Evolutionary conservation across 1,140 invertebrate species (phyloP).

Genomic region (Drosophila serrata): DNA sequence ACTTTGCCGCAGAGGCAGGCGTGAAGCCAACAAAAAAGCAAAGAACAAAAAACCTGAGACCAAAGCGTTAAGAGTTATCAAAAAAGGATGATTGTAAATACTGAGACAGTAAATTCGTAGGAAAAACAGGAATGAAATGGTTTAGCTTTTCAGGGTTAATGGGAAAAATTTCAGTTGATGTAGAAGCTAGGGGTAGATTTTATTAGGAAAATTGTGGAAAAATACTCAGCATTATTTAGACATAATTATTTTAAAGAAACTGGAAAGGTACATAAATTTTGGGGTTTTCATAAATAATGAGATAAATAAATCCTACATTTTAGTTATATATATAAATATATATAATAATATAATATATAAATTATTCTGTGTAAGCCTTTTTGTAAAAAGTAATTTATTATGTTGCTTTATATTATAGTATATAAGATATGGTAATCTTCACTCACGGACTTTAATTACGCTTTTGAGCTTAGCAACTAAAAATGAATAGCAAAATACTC

Average conservation of each 20-base stretch:
- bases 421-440: too few relatives aligned
- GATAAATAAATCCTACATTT: too few relatives aligned
- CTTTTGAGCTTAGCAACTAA: too few relatives aligned
- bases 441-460: too few relatives aligned
- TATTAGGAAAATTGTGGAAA: background rate
- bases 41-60: background rate
- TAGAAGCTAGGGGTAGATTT: background rate
- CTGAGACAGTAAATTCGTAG: background rate
- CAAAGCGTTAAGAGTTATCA: constrained; percentile 5
- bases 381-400: too few relatives aligned
- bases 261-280: background rate
- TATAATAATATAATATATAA: too few relatives aligned
- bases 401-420: too few relatives aligned
- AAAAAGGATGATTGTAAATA: constrained; percentile 2
- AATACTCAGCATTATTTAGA: background rate
- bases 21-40: constrained; percentile 1
- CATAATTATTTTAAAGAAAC: background rate
- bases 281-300: background rate
- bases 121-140: background rate
- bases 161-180: background rate
- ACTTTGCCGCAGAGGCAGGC: constrained; percentile 14
- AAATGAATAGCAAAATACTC: too few relatives aligned
- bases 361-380: too few relatives aligned
- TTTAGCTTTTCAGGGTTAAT: background rate
- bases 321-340: too few relatives aligned